Evolutionary conservation across 2,797 vertebrate genomes (phyloP).

Genomic region (Urophycis tenuis): DNA sequence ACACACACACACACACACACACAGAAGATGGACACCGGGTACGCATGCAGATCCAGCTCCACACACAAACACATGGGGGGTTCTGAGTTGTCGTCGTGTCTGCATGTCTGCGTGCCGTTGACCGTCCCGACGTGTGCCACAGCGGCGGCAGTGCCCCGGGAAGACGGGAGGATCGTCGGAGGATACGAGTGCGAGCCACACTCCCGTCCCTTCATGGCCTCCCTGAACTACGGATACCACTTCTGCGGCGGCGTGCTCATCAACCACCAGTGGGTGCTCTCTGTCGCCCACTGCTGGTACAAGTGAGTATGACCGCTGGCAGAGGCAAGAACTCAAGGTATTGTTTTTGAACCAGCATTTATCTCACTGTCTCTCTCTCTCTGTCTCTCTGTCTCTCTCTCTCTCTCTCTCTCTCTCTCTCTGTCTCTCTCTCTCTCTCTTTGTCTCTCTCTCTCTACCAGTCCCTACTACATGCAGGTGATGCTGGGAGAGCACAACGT

Average conservation of each 20-base stretch:
- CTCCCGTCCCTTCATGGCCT: constrained; percentile 68
- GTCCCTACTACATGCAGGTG: constrained; percentile 63
- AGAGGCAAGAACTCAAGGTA: neutral
- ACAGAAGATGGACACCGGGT: neutral
- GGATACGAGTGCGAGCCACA: constrained; percentile 57
- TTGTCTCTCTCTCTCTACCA: constrained; percentile 21
- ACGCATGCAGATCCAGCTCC: neutral
- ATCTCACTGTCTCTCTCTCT: neutral
- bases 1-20: neutral
- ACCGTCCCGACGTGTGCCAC: constrained; percentile 9
- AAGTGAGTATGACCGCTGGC: constrained; percentile 54
- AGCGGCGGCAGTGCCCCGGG: constrained; percentile 59
- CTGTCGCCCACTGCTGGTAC: constrained; percentile 72
- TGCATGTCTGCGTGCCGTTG: neutral
- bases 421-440: constrained; percentile 8
- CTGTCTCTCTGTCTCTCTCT: neutral
- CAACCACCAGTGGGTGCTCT: constrained; percentile 66
- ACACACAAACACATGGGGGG: neutral
- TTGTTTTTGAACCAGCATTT: neutral
- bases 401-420: neutral
- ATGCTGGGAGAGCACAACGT: constrained; percentile 67
- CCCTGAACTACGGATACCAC: constrained; percentile 65
- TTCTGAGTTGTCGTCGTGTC: neutral
- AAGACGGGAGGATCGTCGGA: constrained; percentile 63
- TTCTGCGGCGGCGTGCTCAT: constrained; percentile 72